Evolutionary conservation across 2,888 invertebrate species (phyloP), one percentile per base, ranked within the genome.

Genomic region (Chrysomela aeneicollis): DNA sequence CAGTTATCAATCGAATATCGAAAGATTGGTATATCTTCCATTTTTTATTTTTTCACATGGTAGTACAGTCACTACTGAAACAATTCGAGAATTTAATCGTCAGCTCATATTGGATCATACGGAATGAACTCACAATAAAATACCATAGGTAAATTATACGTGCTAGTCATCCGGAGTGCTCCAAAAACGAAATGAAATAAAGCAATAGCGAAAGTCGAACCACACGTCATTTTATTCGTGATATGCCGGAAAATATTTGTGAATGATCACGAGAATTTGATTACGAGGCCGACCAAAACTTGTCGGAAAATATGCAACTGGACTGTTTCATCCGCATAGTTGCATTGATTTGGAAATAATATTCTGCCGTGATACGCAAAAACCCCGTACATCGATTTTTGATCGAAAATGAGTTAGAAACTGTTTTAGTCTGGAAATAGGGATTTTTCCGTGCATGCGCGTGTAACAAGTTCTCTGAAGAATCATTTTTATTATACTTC

Each of bases 191-290:
- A 42, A 42, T 15, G 17, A 62, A 49, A 62, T 62, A 51, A 57
- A 62, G 51, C 57, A 57, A 15, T 42, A 12, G n/a, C 15, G 49
- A 35, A 49, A 22, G 50, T 57, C 55, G 37, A 59, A 59, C 59
- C 50, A 57, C 51, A 62, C 62, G 57, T 62, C 62, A 62, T 55
- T 32, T 55, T 53, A 55, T 61, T 54, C 55, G 55, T 51, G 62
- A 62, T 62, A 62, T 57, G 22, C 50, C 57, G 50, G 42, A 51
- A 50, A 62, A 62, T 57, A 57, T 55, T 62, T 57, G 62, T 37
- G 50, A 55, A 62, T 57, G 47, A 50, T 62, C 62, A 62, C 62
- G 62, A 50, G 42, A 57, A 54, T 22, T 42, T 3, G 30, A 62
- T 62, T 57, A 62, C 62, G 62, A 19, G 57, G 50, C 37, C 26